Conservation (phyloP, 2,888 invertebrate genomes). For the Drosophila trichaetosa region DNA sequence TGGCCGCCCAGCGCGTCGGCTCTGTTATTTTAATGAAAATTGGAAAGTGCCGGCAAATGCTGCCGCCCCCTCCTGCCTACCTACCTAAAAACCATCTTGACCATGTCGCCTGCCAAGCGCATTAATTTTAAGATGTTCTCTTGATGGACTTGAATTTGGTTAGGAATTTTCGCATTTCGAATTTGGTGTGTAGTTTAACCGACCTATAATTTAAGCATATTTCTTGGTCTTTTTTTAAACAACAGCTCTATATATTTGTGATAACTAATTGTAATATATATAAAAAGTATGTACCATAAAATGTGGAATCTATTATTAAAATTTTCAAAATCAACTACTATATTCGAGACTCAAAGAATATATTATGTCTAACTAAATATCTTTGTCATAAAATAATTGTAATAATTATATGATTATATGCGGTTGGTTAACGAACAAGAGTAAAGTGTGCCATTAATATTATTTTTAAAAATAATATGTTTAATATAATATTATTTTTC, state of each 20-base stretch:
- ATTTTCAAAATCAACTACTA: neutral
- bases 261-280: neutral
- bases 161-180: neutral
- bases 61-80: slow-evolving; percentile 25
- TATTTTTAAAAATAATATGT: neutral
- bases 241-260: neutral
- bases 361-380: neutral
- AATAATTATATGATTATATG: neutral
- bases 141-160: slow-evolving; percentile 38
- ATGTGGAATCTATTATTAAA: neutral
- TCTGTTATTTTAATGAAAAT: slow-evolving; percentile 83
- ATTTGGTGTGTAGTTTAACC: neutral
- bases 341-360: neutral
- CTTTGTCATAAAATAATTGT: neutral
- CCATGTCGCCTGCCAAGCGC: slow-evolving; percentile 52
- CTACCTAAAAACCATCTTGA: slow-evolving; percentile 49
- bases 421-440: neutral
- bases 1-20: slow-evolving; percentile 59
- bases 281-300: neutral
- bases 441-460: neutral
- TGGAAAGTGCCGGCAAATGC: slow-evolving; percentile 78
- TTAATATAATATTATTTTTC: neutral
- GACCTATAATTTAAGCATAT: neutral
- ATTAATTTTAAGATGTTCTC: slow-evolving; percentile 49
- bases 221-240: neutral